Conservation (phyloP, 2,113 vertebrate species). For the Cryptotis parvus region DNA sequence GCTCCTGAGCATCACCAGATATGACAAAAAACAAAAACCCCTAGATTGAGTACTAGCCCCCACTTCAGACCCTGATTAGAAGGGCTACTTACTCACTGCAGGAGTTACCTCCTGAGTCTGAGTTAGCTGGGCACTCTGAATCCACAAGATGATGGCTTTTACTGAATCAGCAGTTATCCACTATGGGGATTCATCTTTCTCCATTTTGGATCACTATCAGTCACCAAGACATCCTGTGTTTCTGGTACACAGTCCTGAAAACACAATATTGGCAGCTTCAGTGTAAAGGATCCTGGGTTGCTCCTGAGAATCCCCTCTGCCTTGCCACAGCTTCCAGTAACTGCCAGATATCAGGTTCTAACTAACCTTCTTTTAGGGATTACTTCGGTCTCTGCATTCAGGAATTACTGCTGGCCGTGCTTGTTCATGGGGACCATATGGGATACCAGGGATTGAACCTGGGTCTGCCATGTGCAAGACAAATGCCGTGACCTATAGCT, state of each 20-base stretch:
- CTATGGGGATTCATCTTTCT: conserved; percentile 49
- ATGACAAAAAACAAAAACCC: too few species aligned
- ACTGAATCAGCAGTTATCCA: conserved; percentile 60
- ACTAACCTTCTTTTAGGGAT: conserved; percentile 68
- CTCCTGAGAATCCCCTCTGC: not conserved
- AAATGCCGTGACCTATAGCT: too few species aligned
- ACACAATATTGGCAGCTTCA: conserved; percentile 18
- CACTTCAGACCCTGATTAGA: too few species aligned
- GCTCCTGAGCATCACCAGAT: too few species aligned
- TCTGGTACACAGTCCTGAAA: conserved; percentile 12
- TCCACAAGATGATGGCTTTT: conserved; percentile 75
- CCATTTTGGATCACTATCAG: conserved; percentile 62
- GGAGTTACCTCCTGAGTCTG: conserved; percentile 74
- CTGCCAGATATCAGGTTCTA: conserved; percentile 75
- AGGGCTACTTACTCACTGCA: not conserved
- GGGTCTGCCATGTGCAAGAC: too few species aligned
- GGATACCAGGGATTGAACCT: too few species aligned
- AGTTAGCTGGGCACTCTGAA: conserved; percentile 72
- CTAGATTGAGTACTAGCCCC: not conserved
- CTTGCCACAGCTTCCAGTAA: conserved; percentile 64
- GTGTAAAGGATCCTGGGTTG: not conserved
- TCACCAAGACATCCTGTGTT: conserved; percentile 32
- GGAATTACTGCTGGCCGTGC: too few species aligned
- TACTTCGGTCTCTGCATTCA: too few species aligned
- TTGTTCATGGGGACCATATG: too few species aligned